Evolutionary conservation across 1,140 invertebrate species (phyloP), one percentile per base, ranked within the genome.

Genomic region (Belonocnema kinseyi): DNA sequence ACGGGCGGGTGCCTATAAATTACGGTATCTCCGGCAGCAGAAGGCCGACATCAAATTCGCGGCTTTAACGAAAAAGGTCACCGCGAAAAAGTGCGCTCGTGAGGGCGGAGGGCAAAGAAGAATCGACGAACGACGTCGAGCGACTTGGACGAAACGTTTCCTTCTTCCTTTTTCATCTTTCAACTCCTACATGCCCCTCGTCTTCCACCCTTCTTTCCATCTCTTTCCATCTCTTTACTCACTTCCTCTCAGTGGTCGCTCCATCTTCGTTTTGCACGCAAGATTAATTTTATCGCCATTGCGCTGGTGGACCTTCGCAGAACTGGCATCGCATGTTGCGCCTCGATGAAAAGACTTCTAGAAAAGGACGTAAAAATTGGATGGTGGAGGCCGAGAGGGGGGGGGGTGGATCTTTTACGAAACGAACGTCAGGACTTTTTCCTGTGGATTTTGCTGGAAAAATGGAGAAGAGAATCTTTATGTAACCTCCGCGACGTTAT

Each of bases 221-320:
- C 72, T 75, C 75, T 74, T 75, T 75, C 81, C 77, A 80, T 76
- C 76, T 76, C 72, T 51, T 73, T 73, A 46, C 70, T 70, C 75
- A 75, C 53, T 78, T 33, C 56, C 26, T 33, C 71, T 74, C 54
- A 17, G 50, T 33, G 19, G 33, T 33, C 33, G 51, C 33, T 77
- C 78, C 80, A 77, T 80, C 80, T 80, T 81, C 78, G 78, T 85
- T 85, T 80, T 71, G 71, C 74, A 79, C 80, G 80, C 82, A 78
- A 85, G 80, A 84, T 81, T 83, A 85, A 83, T 83, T 85, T 83
- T 79, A 85, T 83, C 80, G 81, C 74, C 74, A 51, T 50, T 78
- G 74, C 73, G 78, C 77, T 70, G 72, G 71, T 54, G 72, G 80
- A 82, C 72, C 72, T 74, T 74, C 21, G 51, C n/a, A 66, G 51